Conservation (phyloP, 30 jellyfish, hydroid and myxozoan genomes). For the Turritopsis dohrnii region DNA sequence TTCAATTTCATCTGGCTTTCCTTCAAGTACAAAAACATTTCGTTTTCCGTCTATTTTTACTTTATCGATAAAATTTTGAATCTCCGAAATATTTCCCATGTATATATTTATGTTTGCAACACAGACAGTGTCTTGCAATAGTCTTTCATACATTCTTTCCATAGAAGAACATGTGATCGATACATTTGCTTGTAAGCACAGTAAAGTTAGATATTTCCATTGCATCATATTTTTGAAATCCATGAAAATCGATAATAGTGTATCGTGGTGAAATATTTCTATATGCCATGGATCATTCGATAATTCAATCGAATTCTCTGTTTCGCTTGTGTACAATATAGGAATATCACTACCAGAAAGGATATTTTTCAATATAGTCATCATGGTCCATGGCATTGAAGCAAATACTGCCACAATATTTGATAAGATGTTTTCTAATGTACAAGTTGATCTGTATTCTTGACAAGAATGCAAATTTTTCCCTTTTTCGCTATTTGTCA, state of each 20-base stretch:
- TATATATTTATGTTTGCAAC: neutral
- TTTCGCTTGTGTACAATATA: neutral
- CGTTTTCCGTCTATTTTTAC: neutral
- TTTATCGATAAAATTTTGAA: neutral
- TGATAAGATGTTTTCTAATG: neutral
- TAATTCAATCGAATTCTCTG: neutral
- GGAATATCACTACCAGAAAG: neutral
- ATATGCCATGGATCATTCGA: neutral
- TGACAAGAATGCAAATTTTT: too few species aligned
- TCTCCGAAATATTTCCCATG: neutral
- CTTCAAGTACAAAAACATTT: neutral
- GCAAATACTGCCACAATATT: neutral
- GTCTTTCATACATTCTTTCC: neutral
- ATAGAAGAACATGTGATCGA: neutral
- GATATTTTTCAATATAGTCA: neutral
- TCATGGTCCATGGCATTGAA: neutral
- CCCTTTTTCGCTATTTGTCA: too few species aligned
- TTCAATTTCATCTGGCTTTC: neutral
- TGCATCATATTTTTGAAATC: neutral
- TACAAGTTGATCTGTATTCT: neutral
- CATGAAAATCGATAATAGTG: neutral
- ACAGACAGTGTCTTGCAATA: neutral
- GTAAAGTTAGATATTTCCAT: neutral
- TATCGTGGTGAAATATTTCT: neutral
- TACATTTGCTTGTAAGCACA: neutral